Evolutionary conservation across 2,113 vertebrate species (phyloP), one percentile per base, ranked within the genome.

Genomic region (Clarias batrachus): DNA sequence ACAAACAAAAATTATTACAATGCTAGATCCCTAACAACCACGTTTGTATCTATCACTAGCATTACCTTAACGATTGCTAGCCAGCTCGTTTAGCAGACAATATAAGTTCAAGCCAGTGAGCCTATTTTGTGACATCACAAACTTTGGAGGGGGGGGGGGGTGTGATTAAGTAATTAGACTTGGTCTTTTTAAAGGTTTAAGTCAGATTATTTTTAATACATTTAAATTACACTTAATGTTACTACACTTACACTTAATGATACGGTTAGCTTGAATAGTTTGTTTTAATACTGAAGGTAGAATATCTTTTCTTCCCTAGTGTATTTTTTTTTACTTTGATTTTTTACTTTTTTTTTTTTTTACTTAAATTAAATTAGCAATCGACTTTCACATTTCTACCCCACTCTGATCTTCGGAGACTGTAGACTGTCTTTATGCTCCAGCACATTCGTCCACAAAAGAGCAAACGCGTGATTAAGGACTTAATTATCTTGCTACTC

Each of bases 381-480:
- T 27, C 27, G 4, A 37, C 33, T 48, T 63, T 19, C 62, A 80
- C 4, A 68, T 71, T 85, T 74, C 59, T 76, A 79, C 33, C 70
- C 9, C 9, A 23, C 3, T 62, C 82, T 81, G 59, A 89, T 77
- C 82, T 87, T 81, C 71, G 52, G 78, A 74, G 81, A 76, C 82
- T 27, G n/a, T 70, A 81, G 85, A 30, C 52, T 37, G 73, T 86
- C 60, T 81, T 76, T n/a, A 57, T 37, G 70, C 79, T 87, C 71
- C 80, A 48, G 70, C 7, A 41, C 80, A n/a, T 76, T 62, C 21
- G 78, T 19, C 63, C 71, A 78, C 21, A 87, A 76, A 82, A 84
- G 70, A 81, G 85, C 59, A 87, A 83, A 85, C 68, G 62, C 37
- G 5, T 70, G 60, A 80, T 84, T 84, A 87, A 86, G 27, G 68